Conservation (phyloP, 2,888 invertebrate species). For the Liodrosophila aerea region DNA sequence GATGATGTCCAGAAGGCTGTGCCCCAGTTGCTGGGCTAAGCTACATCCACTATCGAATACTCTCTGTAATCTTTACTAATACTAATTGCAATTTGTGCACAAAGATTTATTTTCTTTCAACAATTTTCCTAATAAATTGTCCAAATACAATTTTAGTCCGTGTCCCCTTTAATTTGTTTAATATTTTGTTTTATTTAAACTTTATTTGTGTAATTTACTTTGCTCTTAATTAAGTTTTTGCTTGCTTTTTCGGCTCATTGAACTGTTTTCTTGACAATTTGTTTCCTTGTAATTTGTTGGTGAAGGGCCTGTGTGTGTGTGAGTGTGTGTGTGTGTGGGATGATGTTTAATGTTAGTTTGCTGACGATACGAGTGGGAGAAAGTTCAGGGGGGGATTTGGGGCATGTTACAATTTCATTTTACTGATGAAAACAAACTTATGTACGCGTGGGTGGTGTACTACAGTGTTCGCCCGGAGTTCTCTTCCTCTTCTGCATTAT, state of each 20-base stretch:
- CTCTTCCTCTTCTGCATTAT: no score
- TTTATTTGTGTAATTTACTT: conserved; percentile 74
- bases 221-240: conserved; percentile 70
- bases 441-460: no score
- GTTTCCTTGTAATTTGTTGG: conserved; percentile 22
- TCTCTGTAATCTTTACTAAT: background rate
- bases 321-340: conserved; percentile 9
- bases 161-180: conserved; percentile 26
- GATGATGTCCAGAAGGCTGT: conserved; percentile 87
- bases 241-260: conserved; percentile 38
- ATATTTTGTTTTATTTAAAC: conserved; percentile 56
- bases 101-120: conserved; percentile 41
- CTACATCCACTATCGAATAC: background rate
- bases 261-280: conserved; percentile 38
- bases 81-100: conserved; percentile 47
- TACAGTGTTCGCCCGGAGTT: no score
- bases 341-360: conserved; percentile 19
- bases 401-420: conserved; percentile 2
- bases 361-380: conserved; percentile 9
- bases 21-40: conserved; percentile 78
- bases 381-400: conserved; percentile 2
- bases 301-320: conserved; percentile 6
- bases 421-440: no score
- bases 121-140: conserved; percentile 39
- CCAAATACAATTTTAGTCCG: conserved; percentile 48